Conservation (phyloP, 1,140 invertebrate species). For the Spodoptera litura region DNA sequence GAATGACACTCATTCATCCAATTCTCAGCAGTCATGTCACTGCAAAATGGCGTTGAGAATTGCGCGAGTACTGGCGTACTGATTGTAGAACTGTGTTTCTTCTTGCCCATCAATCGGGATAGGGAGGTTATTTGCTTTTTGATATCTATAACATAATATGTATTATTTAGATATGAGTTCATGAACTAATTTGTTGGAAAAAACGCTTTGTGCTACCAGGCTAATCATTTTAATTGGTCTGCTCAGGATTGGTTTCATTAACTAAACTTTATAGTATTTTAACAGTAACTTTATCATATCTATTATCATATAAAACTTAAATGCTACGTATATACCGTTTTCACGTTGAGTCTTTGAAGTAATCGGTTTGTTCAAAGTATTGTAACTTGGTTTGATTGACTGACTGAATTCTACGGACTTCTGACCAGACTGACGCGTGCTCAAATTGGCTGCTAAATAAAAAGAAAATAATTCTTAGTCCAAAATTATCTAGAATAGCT, state of each 20-base stretch:
- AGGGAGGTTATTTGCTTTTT: slow-evolving; percentile 35
- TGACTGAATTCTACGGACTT: too few species aligned
- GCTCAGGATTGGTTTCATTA: too few species aligned
- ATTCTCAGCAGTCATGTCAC: slow-evolving; percentile 58
- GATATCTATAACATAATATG: slow-evolving; percentile 14
- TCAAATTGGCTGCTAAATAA: too few species aligned
- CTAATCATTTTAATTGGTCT: too few species aligned
- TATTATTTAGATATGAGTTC: too few species aligned
- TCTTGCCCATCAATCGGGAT: slow-evolving; percentile 35
- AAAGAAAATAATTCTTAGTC: too few species aligned
- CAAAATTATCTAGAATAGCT: too few species aligned
- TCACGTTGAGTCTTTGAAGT: neutral
- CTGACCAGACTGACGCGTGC: too few species aligned
- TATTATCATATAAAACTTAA: neutral
- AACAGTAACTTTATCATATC: too few species aligned
- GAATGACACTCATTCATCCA: slow-evolving; percentile 63
- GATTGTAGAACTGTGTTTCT: neutral
- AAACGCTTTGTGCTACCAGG: too few species aligned
- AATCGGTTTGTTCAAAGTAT: neutral
- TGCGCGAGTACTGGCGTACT: neutral
- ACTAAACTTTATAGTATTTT: too few species aligned
- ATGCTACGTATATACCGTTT: neutral
- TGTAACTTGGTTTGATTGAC: neutral
- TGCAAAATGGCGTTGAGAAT: slow-evolving; percentile 47
- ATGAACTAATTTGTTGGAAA: too few species aligned